Base-by-base conservation (phyloP, 2,113 vertebrate genomes). In the Eonycteris spelaea region DNA sequence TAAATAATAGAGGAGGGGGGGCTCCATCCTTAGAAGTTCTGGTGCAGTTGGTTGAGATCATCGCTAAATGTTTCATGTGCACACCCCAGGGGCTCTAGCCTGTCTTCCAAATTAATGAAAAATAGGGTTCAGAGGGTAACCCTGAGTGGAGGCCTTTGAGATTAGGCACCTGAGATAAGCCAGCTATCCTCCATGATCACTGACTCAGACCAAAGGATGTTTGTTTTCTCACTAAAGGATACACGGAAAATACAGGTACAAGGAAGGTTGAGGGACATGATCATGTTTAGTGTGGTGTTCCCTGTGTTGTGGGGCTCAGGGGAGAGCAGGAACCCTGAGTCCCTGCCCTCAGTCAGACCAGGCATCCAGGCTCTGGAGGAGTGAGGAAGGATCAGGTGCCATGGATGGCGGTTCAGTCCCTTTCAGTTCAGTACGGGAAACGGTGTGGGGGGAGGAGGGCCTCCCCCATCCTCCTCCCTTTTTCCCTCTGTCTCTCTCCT, bases 61-160 rank as follows among this genome's bases (percentile, higher is more conserved):
- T 63, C 43, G 55, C 67, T 97, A 68, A 89, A 84, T 93, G 95
- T 91, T 91, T 92, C 51, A 92, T 95, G 38, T 28, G 11, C 28
- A 5, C 15, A 38, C 21, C 63, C 61, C 45, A 63, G 79, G 57
- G 79, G 57, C 68, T 82, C 48, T 51, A 59, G 63, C 30, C 35
- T 74, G 45, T 68, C 55, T 95, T 59, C 65, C 8, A 74, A 82
- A 7, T 93, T 63, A 82, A 73, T 86, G 51, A 40, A 79, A 91
- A 90, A 83, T 30, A 68, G 63, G 88, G 48, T 63, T 95, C 33
- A 13, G 55, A 89, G 74, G 33, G 45, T 35, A 94, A 6, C 14
- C 38, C 28, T 38, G 77, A 91, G 73, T 38, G 65, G 71, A 86
- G 67, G 33, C 22, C 45, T 67, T 65, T 48, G 82, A 86, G 82